Conservation (phyloP, 2,888 invertebrate genomes). For the Lasius fuliginosus region DNA sequence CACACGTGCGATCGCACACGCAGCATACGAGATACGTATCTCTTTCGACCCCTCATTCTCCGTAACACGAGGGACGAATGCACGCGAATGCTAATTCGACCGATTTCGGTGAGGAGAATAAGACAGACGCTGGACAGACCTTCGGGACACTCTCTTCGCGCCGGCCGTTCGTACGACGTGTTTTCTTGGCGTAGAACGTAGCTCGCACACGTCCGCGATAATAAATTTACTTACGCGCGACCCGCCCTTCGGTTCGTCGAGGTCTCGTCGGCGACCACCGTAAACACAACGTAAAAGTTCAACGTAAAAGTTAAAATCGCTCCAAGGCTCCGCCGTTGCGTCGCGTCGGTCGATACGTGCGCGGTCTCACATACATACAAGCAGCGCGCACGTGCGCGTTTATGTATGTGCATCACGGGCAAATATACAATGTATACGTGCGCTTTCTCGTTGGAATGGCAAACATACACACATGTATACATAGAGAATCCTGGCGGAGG, state of each 20-base stretch:
- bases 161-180: not conserved
- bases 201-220: conserved; percentile 5
- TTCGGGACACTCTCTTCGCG: not conserved
- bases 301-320: conserved; percentile 70
- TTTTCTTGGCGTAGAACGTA: not conserved
- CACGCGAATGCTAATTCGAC: conserved; percentile 24
- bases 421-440: conserved; percentile 48
- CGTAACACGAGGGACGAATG: not conserved
- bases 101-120: not conserved
- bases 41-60: conserved; percentile 3
- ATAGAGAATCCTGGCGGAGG: conserved; percentile 66
- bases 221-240: conserved; percentile 34
- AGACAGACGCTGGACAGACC: not conserved
- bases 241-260: not conserved
- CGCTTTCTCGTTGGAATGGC: conserved; percentile 69
- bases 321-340: conserved; percentile 62
- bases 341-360: conserved; percentile 29
- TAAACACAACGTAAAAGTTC: conserved; percentile 47
- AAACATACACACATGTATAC: conserved; percentile 58
- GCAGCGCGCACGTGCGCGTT: conserved; percentile 9
- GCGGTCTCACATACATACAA: not conserved
- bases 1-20: conserved; percentile 51
- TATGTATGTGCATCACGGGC: conserved; percentile 28
- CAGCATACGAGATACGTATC: conserved; percentile 31
- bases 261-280: conserved; percentile 12